Percentiles rank a stretch among this genome's conserved stretches.
phyloP scores from a whole-genome alignment of 2,888 invertebrate species.

The Melolontha melolontha region DNA sequence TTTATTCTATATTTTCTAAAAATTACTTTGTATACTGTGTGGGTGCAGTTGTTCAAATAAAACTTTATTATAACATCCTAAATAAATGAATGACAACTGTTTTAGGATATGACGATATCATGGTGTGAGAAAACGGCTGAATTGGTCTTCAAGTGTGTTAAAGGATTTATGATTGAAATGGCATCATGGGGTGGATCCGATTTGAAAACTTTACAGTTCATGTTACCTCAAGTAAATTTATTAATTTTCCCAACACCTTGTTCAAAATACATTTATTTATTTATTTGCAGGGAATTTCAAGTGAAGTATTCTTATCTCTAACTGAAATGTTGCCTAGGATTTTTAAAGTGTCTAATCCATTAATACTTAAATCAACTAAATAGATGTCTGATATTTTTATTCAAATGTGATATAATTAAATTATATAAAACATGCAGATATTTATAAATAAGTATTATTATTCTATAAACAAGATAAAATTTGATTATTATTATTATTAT shows the following conservation, averaged over 20 bases:
- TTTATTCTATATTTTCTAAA: no score
- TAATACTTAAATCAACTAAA: conserved; percentile 73
- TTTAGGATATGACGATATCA: conserved; percentile 91
- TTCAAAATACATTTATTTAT: conserved; percentile 36
- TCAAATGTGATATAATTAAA: background rate
- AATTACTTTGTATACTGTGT: background rate
- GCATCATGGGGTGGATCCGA: conserved; percentile 93
- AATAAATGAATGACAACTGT: conserved; percentile 36
- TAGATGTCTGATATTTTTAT: background rate
- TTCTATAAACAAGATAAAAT: no score
- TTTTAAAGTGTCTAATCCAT: conserved; percentile 94
- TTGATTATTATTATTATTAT: no score
- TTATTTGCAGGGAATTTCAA: conserved; percentile 76
- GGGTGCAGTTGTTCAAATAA: background rate
- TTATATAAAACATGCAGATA: no score
- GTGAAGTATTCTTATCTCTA: conserved; percentile 83
- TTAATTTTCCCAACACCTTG: conserved; percentile 23
- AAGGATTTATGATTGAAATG: conserved; percentile 99
- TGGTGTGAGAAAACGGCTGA: conserved; percentile 98
- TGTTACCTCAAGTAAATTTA: conserved; percentile 78
- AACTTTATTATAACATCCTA: no score
- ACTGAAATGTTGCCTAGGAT: conserved; percentile 92
- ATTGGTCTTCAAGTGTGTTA: conserved; percentile 97
- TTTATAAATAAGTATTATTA: no score
- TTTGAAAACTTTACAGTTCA: conserved; percentile 87